Evolutionary conservation across 2,113 vertebrate species (phyloP).

Genomic region (Mus spicilegus): DNA sequence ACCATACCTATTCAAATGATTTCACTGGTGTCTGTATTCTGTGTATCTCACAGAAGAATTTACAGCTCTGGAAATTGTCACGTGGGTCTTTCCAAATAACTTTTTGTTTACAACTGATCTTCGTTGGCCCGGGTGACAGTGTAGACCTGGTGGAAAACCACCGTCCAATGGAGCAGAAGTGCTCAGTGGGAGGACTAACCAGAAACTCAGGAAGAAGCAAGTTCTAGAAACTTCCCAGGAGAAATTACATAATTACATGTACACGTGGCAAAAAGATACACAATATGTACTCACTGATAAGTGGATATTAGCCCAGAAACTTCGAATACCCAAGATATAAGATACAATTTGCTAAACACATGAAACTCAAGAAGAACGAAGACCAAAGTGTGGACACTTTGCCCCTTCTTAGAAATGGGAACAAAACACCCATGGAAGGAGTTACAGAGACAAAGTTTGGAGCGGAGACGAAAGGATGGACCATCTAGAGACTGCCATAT

Average conservation of each 20-base stretch:
- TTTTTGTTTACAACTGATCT: background rate
- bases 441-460: too few relatives aligned
- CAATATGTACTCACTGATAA: too few relatives aligned
- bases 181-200: background rate
- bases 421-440: too few relatives aligned
- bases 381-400: too few relatives aligned
- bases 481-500: too few relatives aligned
- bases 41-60: background rate
- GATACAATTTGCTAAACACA: too few relatives aligned
- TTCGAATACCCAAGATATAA: too few relatives aligned
- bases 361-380: too few relatives aligned
- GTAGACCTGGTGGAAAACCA: background rate
- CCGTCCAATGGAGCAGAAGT: background rate
- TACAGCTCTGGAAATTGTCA: background rate
- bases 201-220: background rate
- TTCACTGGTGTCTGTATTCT: background rate
- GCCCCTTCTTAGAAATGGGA: too few relatives aligned
- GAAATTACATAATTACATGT: background rate
- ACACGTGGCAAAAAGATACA: background rate
- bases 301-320: too few relatives aligned
- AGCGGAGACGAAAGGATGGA: too few relatives aligned
- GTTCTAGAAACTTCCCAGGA: constrained; percentile 48
- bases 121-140: background rate
- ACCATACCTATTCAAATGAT: background rate
- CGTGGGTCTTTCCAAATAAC: background rate